These are phyloP conservation scores for Spodoptera exigua DNA, from an alignment of 2,888 invertebrate species.

Conservation along the genomic window DNA sequence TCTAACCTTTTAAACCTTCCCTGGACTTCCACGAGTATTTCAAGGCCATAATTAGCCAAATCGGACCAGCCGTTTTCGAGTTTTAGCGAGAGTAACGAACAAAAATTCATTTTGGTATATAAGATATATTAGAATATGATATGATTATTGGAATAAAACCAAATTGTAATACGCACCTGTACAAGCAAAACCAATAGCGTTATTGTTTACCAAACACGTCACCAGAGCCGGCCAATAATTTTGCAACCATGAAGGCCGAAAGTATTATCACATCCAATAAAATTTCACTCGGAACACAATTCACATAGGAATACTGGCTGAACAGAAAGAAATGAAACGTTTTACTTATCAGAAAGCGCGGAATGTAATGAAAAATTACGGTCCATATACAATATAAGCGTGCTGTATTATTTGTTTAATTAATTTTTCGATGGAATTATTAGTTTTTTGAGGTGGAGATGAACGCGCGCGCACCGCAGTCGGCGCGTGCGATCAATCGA, in stretches of 20 bases:
- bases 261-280: slow-evolving; percentile 45
- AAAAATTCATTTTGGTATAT: too few relatives aligned
- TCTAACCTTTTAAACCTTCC: too few relatives aligned
- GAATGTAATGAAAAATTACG: slow-evolving; percentile 20
- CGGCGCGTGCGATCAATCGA: slow-evolving; percentile 69
- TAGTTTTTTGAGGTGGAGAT: slow-evolving; percentile 37
- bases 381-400: slow-evolving; percentile 22
- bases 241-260: slow-evolving; percentile 35
- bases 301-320: slow-evolving; percentile 2
- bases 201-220: slow-evolving; percentile 32
- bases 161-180: slow-evolving; percentile 48
- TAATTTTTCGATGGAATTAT: slow-evolving; percentile 42
- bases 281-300: slow-evolving; percentile 43
- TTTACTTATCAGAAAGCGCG: slow-evolving; percentile 31
- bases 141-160: too few relatives aligned
- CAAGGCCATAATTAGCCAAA: too few relatives aligned
- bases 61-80: too few relatives aligned
- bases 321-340: slow-evolving; percentile 7
- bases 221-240: slow-evolving; percentile 40
- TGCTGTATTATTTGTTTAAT: slow-evolving; percentile 35
- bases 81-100: too few relatives aligned
- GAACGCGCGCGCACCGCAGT: slow-evolving; percentile 54
- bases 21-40: too few relatives aligned
- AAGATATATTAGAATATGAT: too few relatives aligned
- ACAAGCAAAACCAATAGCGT: slow-evolving; percentile 19